phyloP scores from a whole-genome alignment of 2,888 invertebrate genomes.

The Trachelus troglodyta region DNA sequence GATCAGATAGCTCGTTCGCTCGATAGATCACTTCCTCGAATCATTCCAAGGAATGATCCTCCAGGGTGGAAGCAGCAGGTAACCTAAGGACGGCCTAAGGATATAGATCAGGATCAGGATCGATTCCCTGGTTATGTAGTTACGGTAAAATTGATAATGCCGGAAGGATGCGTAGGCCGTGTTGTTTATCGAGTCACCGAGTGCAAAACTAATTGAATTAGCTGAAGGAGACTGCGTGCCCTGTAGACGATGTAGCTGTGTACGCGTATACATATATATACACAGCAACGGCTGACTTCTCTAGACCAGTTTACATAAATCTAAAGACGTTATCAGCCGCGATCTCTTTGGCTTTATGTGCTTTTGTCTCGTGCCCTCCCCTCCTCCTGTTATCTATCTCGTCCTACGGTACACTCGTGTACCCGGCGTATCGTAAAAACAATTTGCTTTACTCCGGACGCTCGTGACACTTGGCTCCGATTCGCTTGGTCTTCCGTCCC shows the following conservation, averaged over 20 bases:
- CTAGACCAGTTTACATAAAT: conserved; percentile 38
- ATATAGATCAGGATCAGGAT: background rate
- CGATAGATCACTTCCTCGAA: too few relatives aligned
- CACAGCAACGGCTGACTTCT: conserved; percentile 4
- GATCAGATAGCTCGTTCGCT: background rate
- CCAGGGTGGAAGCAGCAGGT: too few relatives aligned
- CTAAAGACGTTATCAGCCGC: conserved; percentile 30
- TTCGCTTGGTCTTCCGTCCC: background rate
- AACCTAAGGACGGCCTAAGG: too few relatives aligned
- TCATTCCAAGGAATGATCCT: too few relatives aligned
- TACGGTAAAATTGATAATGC: background rate
- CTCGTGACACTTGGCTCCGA: background rate
- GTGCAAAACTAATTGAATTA: conserved; percentile 35
- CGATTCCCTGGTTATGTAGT: background rate
- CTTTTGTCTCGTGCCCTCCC: conserved; percentile 31
- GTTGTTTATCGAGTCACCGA: conserved; percentile 30
- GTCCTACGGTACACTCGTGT: conserved; percentile 31
- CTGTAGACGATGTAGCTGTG: background rate
- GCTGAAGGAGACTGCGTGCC: background rate
- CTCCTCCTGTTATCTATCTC: conserved; percentile 34
- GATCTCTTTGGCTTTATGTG: conserved; percentile 30
- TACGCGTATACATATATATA: background rate
- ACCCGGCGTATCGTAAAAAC: conserved; percentile 2
- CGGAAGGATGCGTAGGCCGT: conserved; percentile 4
- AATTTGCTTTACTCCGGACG: background rate